Conservation (phyloP, 64 coral and sea anemone genomes). For the Trachythela sp. region DNA sequence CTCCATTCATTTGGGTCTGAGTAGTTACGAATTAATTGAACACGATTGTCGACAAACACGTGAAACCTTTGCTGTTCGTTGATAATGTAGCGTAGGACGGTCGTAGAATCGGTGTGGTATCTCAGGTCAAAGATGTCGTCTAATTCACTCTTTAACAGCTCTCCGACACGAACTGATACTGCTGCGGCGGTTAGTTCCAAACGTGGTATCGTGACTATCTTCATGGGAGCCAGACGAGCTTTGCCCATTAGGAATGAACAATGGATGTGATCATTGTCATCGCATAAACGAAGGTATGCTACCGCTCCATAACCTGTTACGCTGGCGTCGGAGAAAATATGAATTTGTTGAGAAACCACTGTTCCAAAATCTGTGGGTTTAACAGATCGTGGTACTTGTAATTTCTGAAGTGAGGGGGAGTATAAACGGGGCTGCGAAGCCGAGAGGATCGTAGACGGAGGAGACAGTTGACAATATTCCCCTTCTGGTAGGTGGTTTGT, state of each 20-base stretch:
- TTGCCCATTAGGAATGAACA: slow-evolving; percentile 1
- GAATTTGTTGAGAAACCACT: slow-evolving; percentile 14
- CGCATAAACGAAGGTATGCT: slow-evolving; percentile 10
- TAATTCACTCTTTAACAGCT: not conserved
- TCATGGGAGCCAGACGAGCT: slow-evolving; percentile 2
- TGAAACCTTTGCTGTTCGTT: not conserved
- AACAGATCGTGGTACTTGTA: not conserved
- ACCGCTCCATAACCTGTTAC: slow-evolving; percentile 8
- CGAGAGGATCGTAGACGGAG: slow-evolving; percentile 17
- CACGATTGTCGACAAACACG: not conserved
- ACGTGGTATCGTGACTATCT: not conserved
- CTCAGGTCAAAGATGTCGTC: not conserved
- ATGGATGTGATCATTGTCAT: not conserved
- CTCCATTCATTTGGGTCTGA: not conserved
- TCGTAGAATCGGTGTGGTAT: slow-evolving; percentile 1
- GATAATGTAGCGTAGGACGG: not conserved
- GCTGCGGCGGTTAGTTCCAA: slow-evolving; percentile 4
- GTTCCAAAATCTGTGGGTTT: not conserved
- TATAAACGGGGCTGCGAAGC: slow-evolving; percentile 1
- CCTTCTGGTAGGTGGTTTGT: slow-evolving; percentile 5
- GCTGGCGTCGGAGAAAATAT: slow-evolving; percentile 13
- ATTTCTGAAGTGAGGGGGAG: not conserved
- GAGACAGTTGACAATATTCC: slow-evolving; percentile 21
- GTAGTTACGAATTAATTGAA: slow-evolving; percentile 17
- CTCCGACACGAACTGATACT: not conserved